Conservation (phyloP, 2,888 invertebrate genomes). For the Aplocera efformata region DNA sequence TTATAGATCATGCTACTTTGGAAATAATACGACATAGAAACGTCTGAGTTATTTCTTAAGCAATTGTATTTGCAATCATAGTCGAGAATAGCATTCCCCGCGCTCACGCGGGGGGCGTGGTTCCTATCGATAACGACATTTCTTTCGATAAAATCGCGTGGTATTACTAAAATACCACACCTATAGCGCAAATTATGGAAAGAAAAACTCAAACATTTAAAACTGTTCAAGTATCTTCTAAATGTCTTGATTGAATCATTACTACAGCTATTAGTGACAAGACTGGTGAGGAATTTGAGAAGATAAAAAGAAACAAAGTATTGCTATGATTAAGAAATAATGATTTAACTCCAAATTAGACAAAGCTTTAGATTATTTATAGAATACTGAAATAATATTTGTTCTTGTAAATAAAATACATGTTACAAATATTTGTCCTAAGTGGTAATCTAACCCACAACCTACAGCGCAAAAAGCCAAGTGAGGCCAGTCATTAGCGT, state of each 20-base stretch:
- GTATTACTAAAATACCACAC: slow-evolving; percentile 20
- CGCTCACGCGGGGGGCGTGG: slow-evolving; percentile 22
- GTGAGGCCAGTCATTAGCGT: too few species aligned
- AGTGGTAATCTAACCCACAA: too few species aligned
- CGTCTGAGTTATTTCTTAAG: slow-evolving; percentile 2
- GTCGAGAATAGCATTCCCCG: slow-evolving; percentile 13
- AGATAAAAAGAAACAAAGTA: slow-evolving; percentile 2
- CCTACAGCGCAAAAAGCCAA: too few species aligned
- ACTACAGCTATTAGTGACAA: slow-evolving; percentile 5
- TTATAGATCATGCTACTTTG: too few species aligned
- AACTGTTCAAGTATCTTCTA: slow-evolving; percentile 8
- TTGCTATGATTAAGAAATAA: not conserved
- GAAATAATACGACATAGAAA: too few species aligned
- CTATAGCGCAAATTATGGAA: slow-evolving; percentile 11
- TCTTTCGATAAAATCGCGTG: slow-evolving; percentile 20
- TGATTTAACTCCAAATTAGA: too few species aligned
- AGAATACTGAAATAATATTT: too few species aligned
- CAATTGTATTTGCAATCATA: slow-evolving; percentile 9
- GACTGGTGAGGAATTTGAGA: slow-evolving; percentile 3
- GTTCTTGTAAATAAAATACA: too few species aligned
- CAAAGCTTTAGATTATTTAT: too few species aligned
- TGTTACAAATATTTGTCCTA: too few species aligned
- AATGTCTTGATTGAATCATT: slow-evolving; percentile 21
- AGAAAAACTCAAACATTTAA: slow-evolving; percentile 5
- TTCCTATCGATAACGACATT: slow-evolving; percentile 20